phyloP scores from a whole-genome alignment of 2,113 vertebrate species.

The Spea bombifrons region DNA sequence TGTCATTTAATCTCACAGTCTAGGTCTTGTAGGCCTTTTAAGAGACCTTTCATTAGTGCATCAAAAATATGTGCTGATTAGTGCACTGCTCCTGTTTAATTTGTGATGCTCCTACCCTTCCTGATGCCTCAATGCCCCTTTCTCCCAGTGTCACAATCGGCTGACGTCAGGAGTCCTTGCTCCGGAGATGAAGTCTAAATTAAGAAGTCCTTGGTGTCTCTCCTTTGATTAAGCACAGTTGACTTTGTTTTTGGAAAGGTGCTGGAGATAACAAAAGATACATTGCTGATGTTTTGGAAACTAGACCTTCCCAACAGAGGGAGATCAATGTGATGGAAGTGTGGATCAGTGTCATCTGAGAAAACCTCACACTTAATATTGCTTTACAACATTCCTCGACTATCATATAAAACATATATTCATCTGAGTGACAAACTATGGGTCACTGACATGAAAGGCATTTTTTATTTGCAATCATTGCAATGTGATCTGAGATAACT shows the following conservation, averaged over 20 bases:
- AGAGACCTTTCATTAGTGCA: not conserved
- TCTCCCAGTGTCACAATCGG: conserved; percentile 58
- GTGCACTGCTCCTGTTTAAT: conserved; percentile 1
- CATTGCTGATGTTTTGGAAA: conserved; percentile 65
- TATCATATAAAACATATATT: too few relatives aligned
- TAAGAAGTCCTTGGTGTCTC: conserved; percentile 67
- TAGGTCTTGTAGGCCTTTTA: not conserved
- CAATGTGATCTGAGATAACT: too few relatives aligned
- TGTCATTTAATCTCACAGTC: too few relatives aligned
- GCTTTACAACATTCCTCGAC: not conserved
- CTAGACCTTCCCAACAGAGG: conserved; percentile 46
- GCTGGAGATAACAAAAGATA: conserved; percentile 51
- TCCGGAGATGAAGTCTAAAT: conserved; percentile 61
- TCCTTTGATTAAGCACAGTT: conserved; percentile 62
- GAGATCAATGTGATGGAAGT: conserved; percentile 30
- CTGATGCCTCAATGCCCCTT: not conserved
- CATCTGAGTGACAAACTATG: too few relatives aligned
- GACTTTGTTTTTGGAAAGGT: conserved; percentile 54
- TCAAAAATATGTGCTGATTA: not conserved
- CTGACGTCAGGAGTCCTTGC: conserved; percentile 59
- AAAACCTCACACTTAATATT: not conserved
- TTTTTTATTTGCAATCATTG: too few relatives aligned
- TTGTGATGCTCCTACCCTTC: not conserved
- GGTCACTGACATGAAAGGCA: too few relatives aligned
- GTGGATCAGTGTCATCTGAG: conserved; percentile 12